A percentile compares a stretch with the other conserved stretches of the same genome.
phyloP scores from a whole-genome alignment of 2,797 vertebrate genomes.

The Setipinna tenuifilis region DNA sequence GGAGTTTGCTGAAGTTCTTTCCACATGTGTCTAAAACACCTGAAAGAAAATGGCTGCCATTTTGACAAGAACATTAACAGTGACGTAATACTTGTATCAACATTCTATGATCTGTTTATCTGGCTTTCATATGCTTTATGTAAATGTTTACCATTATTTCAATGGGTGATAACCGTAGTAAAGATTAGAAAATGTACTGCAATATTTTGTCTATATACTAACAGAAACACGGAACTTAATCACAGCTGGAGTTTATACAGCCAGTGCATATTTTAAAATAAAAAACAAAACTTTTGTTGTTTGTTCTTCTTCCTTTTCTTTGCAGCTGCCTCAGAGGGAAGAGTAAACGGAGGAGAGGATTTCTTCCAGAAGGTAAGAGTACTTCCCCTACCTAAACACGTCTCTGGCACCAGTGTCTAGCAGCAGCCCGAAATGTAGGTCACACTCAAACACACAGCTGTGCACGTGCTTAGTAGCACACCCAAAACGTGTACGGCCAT shows the following conservation, averaged over 20 bases:
- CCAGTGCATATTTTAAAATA: neutral
- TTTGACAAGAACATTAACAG: neutral
- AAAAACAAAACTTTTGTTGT: constrained; percentile 37
- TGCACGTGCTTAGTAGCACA: neutral
- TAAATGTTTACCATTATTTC: neutral
- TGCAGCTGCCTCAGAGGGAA: constrained; percentile 87
- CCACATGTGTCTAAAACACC: too few relatives aligned
- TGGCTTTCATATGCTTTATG: neutral
- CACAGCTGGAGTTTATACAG: neutral
- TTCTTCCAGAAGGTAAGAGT: constrained; percentile 88
- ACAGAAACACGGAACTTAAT: neutral
- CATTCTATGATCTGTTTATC: neutral
- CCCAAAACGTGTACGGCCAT: neutral
- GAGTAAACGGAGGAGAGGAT: constrained; percentile 87
- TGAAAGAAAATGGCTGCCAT: neutral
- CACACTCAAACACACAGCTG: neutral
- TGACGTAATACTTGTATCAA: neutral
- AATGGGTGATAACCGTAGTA: neutral
- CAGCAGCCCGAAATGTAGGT: neutral
- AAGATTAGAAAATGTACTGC: neutral
- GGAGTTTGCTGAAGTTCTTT: too few relatives aligned
- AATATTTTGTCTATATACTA: neutral
- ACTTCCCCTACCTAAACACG: neutral
- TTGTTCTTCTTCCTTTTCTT: constrained; percentile 56
- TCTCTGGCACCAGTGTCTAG: too few relatives aligned